These are phyloP conservation scores for Dermochelys coriacea DNA, from an alignment of 2,797 vertebrate genomes.

Conservation along the genomic window DNA sequence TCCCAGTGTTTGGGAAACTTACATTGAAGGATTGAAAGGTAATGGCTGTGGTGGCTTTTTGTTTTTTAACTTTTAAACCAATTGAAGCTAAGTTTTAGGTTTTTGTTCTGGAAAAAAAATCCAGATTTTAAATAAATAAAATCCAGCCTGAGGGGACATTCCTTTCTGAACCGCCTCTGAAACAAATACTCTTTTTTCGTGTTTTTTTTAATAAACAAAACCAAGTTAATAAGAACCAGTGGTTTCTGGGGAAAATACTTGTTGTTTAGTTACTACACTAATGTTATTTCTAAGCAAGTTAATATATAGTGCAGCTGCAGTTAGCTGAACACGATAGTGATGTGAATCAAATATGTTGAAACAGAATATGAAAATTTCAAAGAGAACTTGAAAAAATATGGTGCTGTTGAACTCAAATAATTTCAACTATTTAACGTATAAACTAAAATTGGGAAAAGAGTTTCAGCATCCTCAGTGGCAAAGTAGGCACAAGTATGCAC, in stretches of 20 bases:
- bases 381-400: background rate
- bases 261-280: background rate
- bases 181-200: background rate
- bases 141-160: background rate
- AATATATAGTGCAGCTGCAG: background rate
- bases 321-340: background rate
- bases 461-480: background rate
- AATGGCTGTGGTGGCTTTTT: background rate
- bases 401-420: background rate
- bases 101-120: background rate
- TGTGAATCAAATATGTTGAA: background rate
- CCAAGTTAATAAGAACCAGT: background rate
- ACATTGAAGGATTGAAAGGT: conserved; percentile 91
- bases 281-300: background rate
- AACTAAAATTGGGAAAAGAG: background rate
- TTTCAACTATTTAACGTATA: background rate
- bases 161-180: background rate
- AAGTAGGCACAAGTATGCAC: background rate
- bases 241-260: background rate
- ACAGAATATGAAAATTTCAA: background rate
- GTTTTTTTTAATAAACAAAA: background rate
- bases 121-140: background rate
- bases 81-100: background rate
- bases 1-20: conserved; percentile 86
- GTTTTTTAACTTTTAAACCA: background rate